Conservation (phyloP, 2,888 invertebrate genomes). For the Hirtodrosophila duncani region DNA sequence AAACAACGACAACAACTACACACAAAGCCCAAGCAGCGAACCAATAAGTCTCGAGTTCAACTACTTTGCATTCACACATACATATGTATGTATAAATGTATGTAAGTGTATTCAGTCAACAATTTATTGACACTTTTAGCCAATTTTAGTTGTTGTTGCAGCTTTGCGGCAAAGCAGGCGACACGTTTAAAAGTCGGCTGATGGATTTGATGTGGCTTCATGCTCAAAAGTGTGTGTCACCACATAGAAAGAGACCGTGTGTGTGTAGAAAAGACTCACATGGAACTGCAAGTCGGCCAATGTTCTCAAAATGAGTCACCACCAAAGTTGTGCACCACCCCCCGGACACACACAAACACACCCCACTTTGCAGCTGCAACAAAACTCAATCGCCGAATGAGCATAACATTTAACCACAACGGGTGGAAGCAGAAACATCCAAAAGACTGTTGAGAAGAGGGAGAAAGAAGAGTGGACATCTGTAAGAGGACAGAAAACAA, state of each 20-base stretch:
- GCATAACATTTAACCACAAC: too few species aligned
- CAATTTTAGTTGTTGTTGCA: conserved; percentile 25
- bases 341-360: not conserved
- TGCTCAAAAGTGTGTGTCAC: conserved; percentile 14
- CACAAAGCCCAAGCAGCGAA: too few species aligned
- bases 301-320: conserved; percentile 61
- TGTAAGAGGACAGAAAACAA: not conserved
- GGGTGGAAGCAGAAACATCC: conserved; percentile 7
- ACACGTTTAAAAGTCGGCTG: conserved; percentile 58
- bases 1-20: conserved; percentile 5
- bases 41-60: conserved; percentile 42
- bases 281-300: too few species aligned
- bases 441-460: conserved; percentile 3
- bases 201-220: conserved; percentile 70
- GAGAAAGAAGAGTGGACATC: not conserved
- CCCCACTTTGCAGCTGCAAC: not conserved
- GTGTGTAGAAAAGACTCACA: too few species aligned
- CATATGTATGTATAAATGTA: conserved; percentile 4
- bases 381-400: too few species aligned
- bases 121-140: conserved; percentile 50
- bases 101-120: conserved; percentile 40
- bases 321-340: conserved; percentile 27
- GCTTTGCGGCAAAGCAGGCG: conserved; percentile 21
- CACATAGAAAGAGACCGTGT: conserved; percentile 5
- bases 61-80: conserved; percentile 32